phyloP scores from a whole-genome alignment of 1,140 invertebrate genomes.

The Philotrypesis tridentata region DNA sequence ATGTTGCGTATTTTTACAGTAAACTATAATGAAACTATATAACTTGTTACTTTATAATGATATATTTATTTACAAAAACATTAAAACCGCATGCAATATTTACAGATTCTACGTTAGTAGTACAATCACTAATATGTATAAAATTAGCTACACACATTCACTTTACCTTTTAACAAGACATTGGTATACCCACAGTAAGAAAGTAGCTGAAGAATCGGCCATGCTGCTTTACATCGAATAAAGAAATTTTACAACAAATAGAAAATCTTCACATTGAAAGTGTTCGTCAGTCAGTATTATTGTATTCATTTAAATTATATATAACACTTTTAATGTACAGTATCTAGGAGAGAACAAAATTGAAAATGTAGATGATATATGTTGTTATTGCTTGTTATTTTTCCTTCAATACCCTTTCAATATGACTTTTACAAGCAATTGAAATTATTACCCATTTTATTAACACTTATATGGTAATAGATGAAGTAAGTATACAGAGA shows the following conservation, averaged over 20 bases:
- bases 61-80: background rate
- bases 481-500: background rate
- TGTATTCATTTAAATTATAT: background rate
- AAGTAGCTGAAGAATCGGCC: background rate
- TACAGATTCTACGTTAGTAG: background rate
- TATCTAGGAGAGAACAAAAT: background rate
- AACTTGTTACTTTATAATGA: background rate
- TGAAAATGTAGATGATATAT: background rate
- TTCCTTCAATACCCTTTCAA: background rate
- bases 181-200: background rate
- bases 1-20: too few relatives aligned
- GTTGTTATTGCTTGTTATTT: background rate
- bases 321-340: background rate
- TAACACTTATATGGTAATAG: background rate
- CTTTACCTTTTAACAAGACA: conserved; percentile 5
- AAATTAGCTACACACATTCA: background rate
- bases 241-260: background rate
- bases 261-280: conserved; percentile 7
- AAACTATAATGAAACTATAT: background rate
- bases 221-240: conserved; percentile 18
- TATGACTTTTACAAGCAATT: background rate
- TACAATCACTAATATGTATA: background rate
- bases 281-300: background rate
- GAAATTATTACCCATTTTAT: background rate
- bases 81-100: background rate